Evolutionary conservation across 2,797 vertebrate genomes (phyloP).

Genomic region (Eospalax fontanierii): DNA sequence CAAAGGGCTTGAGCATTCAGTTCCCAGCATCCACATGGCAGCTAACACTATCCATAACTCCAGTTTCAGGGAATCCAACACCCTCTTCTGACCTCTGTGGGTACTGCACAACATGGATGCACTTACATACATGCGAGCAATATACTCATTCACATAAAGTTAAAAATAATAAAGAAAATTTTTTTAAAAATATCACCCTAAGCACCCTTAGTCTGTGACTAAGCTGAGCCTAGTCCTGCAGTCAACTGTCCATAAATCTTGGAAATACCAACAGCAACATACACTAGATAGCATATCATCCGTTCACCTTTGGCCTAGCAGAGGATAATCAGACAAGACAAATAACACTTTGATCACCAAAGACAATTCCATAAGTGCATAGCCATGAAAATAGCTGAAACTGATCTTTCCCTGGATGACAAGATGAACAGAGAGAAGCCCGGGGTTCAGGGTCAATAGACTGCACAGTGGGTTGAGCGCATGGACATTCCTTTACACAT

Average conservation of each 20-base stretch:
- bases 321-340: background rate
- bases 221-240: background rate
- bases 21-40: too few relatives aligned
- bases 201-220: background rate
- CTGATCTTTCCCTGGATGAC: background rate
- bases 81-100: too few relatives aligned
- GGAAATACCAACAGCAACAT: background rate
- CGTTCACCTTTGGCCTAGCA: background rate
- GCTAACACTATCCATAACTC: too few relatives aligned
- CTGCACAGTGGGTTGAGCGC: background rate
- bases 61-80: too few relatives aligned
- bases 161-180: too few relatives aligned
- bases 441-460: background rate
- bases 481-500: background rate
- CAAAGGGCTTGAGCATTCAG: too few relatives aligned
- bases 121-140: too few relatives aligned
- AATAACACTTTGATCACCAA: background rate
- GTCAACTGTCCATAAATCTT: background rate
- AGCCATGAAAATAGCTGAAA: background rate
- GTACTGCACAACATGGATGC: too few relatives aligned
- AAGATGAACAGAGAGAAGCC: background rate
- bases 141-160: too few relatives aligned
- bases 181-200: background rate
- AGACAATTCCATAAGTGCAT: background rate
- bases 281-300: background rate